Evolutionary conservation across 1,140 invertebrate genomes (phyloP).

Genomic region (Lucilia cuprina): DNA sequence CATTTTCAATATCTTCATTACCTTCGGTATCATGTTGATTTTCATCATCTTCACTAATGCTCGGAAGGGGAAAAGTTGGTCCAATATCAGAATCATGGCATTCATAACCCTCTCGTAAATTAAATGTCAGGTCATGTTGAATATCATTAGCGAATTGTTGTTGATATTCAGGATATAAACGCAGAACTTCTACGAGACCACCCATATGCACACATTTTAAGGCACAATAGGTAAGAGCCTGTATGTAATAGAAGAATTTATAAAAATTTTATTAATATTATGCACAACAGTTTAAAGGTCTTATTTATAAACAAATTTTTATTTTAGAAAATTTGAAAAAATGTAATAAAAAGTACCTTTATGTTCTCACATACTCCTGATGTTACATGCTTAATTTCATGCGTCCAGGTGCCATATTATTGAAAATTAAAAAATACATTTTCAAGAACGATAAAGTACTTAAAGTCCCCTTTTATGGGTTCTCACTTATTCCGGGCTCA

Average conservation of each 20-base stretch:
- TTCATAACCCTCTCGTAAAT: conserved; percentile 91
- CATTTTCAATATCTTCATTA: conserved; percentile 41
- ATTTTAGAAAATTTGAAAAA: too few species aligned
- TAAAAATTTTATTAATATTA: background rate
- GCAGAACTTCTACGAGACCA: conserved; percentile 87
- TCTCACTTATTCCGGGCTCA: too few species aligned
- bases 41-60: conserved; percentile 92
- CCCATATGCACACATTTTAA: conserved; percentile 92
- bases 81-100: conserved; percentile 86
- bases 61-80: conserved; percentile 81
- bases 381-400: too few species aligned
- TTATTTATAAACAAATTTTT: too few species aligned
- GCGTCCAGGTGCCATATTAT: too few species aligned
- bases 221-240: conserved; percentile 93
- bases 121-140: conserved; percentile 94
- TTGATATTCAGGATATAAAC: conserved; percentile 93
- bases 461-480: too few species aligned
- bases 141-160: conserved; percentile 93
- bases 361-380: too few species aligned
- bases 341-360: too few species aligned
- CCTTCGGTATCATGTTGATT: conserved; percentile 76
- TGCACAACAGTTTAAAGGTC: background rate
- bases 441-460: too few species aligned
- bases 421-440: too few species aligned
- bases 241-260: conserved; percentile 41